Conservation (phyloP, 2,888 invertebrate species). For the Camptogramma bilineatum region DNA sequence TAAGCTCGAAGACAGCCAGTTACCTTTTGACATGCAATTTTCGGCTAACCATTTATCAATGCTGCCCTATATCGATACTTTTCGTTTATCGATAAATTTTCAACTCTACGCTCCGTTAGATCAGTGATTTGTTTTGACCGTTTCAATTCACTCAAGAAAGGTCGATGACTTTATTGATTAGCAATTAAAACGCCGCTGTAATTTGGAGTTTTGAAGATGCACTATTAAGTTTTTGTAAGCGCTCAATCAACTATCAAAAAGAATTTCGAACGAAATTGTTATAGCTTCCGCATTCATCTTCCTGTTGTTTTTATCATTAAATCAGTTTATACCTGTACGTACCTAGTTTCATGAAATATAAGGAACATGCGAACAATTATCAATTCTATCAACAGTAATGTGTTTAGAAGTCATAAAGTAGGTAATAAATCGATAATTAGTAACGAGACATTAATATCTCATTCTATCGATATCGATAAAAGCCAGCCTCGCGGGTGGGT, state of each 20-base stretch:
- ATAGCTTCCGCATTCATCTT: constrained; percentile 10
- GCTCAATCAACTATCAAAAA: constrained; percentile 14
- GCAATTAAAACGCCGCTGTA: constrained; percentile 38
- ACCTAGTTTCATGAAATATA: neutral
- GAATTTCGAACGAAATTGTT: constrained; percentile 4
- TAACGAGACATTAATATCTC: constrained; percentile 40
- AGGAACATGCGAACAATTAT: neutral
- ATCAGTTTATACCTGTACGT: too few relatives aligned
- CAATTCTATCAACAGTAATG: too few relatives aligned
- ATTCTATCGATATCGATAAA: constrained; percentile 51
- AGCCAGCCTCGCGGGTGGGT: constrained; percentile 47
- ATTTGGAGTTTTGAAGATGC: constrained; percentile 30
- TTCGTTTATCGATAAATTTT: constrained; percentile 55
- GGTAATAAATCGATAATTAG: constrained; percentile 25
- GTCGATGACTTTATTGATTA: constrained; percentile 43
- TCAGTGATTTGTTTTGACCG: constrained; percentile 40
- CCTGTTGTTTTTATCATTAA: constrained; percentile 1
- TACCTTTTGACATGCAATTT: constrained; percentile 83
- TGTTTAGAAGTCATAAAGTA: constrained; percentile 1
- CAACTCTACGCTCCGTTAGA: constrained; percentile 34
- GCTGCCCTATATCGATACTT: constrained; percentile 51
- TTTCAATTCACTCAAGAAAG: constrained; percentile 36
- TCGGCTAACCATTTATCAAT: constrained; percentile 78
- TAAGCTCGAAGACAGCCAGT: constrained; percentile 73
- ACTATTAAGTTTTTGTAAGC: constrained; percentile 26